Conservation (phyloP, 2,797 vertebrate species). For the Esox lucius region DNA sequence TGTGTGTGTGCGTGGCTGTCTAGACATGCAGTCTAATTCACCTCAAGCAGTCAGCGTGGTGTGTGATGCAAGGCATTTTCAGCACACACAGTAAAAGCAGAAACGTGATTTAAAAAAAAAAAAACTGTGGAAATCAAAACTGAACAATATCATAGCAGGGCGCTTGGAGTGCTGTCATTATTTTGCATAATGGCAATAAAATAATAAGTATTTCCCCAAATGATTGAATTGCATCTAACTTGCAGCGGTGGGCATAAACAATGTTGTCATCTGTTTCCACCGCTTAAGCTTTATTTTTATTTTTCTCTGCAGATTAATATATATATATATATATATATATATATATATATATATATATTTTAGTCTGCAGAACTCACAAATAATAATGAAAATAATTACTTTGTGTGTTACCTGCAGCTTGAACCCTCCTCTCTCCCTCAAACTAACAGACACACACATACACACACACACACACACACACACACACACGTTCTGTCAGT, state of each 20-base stretch:
- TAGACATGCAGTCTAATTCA: constrained; percentile 1
- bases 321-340: neutral
- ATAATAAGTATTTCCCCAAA: constrained; percentile 35
- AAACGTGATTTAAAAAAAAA: constrained; percentile 3
- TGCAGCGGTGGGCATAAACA: constrained; percentile 35
- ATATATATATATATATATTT: neutral
- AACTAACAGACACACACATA: constrained; percentile 17
- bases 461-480: constrained; percentile 11
- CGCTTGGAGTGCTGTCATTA: constrained; percentile 29
- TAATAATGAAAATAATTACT: constrained; percentile 60
- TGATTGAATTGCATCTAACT: constrained; percentile 50
- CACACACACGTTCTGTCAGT: constrained; percentile 46
- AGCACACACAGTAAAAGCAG: neutral
- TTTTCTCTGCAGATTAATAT: constrained; percentile 14
- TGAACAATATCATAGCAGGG: constrained; percentile 18
- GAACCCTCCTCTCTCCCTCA: neutral
- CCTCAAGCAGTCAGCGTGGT: neutral
- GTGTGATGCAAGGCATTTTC: constrained; percentile 19
- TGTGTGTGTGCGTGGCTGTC: neutral
- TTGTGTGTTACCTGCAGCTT: constrained; percentile 50
- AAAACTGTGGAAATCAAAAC: constrained; percentile 29
- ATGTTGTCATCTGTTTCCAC: constrained; percentile 31
- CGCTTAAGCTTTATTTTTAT: constrained; percentile 16
- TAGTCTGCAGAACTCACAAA: constrained; percentile 31
- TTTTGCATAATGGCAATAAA: constrained; percentile 50